These are phyloP conservation scores for Eurytoma adleriae DNA, from an alignment of 2,888 invertebrate genomes.

Conservation along the genomic window DNA sequence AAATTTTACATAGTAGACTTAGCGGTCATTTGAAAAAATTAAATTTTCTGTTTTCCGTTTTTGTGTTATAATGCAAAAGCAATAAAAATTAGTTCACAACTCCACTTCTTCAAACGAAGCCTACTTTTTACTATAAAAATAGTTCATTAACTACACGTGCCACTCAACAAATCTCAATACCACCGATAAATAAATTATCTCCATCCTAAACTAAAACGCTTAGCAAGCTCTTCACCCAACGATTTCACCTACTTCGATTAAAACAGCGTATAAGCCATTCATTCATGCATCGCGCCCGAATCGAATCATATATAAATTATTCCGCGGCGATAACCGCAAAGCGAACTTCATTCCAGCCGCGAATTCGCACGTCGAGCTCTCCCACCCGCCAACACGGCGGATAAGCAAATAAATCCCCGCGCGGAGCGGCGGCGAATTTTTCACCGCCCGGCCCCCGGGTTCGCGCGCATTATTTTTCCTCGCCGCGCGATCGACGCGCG, in stretches of 20 bases:
- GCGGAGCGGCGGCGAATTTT: constrained; percentile 48
- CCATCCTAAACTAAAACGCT: constrained; percentile 14
- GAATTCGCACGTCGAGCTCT: not conserved
- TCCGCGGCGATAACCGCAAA: constrained; percentile 43
- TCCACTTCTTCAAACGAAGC: too few relatives aligned
- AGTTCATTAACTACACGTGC: too few relatives aligned
- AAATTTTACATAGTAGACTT: too few relatives aligned
- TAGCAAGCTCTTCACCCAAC: constrained; percentile 14
- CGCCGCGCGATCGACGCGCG: constrained; percentile 28
- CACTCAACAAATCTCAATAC: too few relatives aligned
- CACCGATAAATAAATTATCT: too few relatives aligned
- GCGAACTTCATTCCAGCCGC: constrained; percentile 28
- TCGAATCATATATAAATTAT: constrained; percentile 53
- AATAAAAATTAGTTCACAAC: too few relatives aligned
- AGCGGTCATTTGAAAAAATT: too few relatives aligned
- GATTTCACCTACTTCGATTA: constrained; percentile 5
- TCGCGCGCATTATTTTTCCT: constrained; percentile 31
- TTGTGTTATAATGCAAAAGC: too few relatives aligned
- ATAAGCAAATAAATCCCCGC: not conserved
- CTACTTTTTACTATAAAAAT: too few relatives aligned
- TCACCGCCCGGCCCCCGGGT: constrained; percentile 36
- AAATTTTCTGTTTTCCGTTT: too few relatives aligned
- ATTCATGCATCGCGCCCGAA: not conserved
- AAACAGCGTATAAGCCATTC: constrained; percentile 29
- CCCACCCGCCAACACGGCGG: constrained; percentile 11